These are phyloP conservation scores for Tinea trinotella DNA, from an alignment of 2,888 invertebrate species.

Conservation along the genomic window DNA sequence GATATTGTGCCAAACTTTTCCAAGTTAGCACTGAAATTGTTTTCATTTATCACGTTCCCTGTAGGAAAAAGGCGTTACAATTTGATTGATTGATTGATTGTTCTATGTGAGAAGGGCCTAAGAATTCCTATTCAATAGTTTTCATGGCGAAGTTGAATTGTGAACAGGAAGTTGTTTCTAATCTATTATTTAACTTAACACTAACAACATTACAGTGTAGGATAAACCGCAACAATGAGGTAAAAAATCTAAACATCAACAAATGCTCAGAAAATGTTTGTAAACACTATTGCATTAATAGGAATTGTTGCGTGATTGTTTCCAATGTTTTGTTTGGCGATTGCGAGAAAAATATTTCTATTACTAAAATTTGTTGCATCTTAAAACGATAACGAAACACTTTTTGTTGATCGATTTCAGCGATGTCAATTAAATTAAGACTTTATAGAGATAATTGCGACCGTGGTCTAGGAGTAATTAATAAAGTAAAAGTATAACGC, in stretches of 20 bases:
- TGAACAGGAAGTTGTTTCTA: not conserved
- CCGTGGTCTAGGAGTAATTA: no score
- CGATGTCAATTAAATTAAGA: no score
- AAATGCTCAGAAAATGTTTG: constrained; percentile 42
- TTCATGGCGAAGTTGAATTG: not conserved
- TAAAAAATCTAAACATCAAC: constrained; percentile 32
- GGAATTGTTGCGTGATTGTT: constrained; percentile 41
- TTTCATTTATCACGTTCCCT: no score
- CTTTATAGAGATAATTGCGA: no score
- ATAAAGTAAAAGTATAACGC: no score
- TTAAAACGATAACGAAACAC: not conserved
- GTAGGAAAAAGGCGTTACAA: no score
- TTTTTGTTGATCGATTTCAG: no score
- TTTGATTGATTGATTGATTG: no score
- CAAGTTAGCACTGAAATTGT: no score
- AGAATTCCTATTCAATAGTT: no score
- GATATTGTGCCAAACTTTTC: no score
- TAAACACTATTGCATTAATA: constrained; percentile 55
- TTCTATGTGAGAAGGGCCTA: no score
- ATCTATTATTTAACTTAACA: not conserved
- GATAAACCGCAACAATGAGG: not conserved
- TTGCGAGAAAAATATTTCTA: constrained; percentile 3
- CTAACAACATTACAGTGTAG: not conserved
- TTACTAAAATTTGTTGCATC: constrained; percentile 1
- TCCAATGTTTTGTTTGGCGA: constrained; percentile 42